Conservation (phyloP, 2,888 invertebrate species). For the Caenorhabditis zanzibari region DNA sequence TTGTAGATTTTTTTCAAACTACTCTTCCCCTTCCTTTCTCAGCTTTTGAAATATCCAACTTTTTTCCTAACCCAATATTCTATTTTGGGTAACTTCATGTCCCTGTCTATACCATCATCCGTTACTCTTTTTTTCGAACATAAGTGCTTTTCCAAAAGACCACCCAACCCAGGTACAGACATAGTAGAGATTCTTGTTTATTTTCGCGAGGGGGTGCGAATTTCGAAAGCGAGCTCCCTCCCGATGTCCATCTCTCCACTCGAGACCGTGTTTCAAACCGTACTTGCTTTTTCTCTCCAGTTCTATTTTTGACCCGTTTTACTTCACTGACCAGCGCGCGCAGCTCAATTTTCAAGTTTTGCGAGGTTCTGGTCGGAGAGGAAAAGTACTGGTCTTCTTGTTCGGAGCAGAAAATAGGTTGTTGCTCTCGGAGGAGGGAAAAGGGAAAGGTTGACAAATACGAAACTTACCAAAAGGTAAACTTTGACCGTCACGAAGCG, state of each 20-base stretch:
- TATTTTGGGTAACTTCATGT: conserved; percentile 32
- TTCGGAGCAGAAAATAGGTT: conserved; percentile 7
- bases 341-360: conserved; percentile 52
- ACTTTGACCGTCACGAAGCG: conserved; percentile 60
- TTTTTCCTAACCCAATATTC: not conserved
- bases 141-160: conserved; percentile 46
- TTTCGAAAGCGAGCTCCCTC: conserved; percentile 37
- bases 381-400: conserved; percentile 37
- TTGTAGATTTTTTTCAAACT: too few species aligned
- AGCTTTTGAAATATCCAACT: not conserved
- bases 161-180: conserved; percentile 5
- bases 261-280: conserved; percentile 52
- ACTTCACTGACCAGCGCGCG: not conserved
- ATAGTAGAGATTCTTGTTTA: conserved; percentile 32
- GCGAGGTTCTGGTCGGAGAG: conserved; percentile 28
- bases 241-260: conserved; percentile 10
- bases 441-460: conserved; percentile 30
- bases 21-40: not conserved
- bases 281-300: conserved; percentile 23
- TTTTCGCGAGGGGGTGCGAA: conserved; percentile 39
- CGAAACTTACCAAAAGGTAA: conserved; percentile 60
- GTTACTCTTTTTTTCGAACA: conserved; percentile 19
- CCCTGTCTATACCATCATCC: not conserved
- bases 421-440: conserved; percentile 31
- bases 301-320: conserved; percentile 39